A percentile compares a stretch with the other conserved stretches of the same genome.
These are phyloP conservation scores for Genyomyrus donnyi DNA, from an alignment of 2,113 vertebrate species.

Conservation along the genomic window DNA sequence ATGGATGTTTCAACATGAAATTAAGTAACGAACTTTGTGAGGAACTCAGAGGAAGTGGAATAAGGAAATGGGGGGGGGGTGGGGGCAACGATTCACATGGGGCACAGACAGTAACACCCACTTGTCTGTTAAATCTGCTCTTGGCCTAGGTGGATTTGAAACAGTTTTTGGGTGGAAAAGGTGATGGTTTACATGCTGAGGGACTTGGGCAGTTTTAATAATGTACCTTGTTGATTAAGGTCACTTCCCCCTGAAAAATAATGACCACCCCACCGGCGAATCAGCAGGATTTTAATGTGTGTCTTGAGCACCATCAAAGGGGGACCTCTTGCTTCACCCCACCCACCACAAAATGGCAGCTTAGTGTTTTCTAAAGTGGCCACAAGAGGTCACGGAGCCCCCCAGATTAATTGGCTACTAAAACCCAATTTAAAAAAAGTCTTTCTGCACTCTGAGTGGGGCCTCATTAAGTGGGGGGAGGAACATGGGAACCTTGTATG, in stretches of 20 bases:
- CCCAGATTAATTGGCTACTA: conserved; percentile 46
- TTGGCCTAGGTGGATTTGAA: background rate
- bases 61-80: background rate
- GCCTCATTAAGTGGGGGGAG: conserved; percentile 46
- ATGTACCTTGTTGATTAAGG: conserved; percentile 13
- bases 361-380: conserved; percentile 55
- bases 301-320: conserved; percentile 21
- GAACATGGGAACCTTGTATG: conserved; percentile 42
- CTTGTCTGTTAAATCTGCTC: background rate
- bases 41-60: background rate
- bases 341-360: conserved; percentile 38
- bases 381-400: conserved; percentile 52
- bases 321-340: conserved; percentile 33
- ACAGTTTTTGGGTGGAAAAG: background rate
- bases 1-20: background rate
- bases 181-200: background rate
- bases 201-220: conserved; percentile 16
- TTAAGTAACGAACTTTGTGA: conserved; percentile 6
- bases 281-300: conserved; percentile 26
- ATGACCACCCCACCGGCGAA: conserved; percentile 22
- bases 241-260: conserved; percentile 18
- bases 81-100: background rate
- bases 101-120: background rate
- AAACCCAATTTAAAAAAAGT: conserved; percentile 52
- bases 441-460: conserved; percentile 23